These are phyloP conservation scores for Yponomeuta cagnagella DNA, from an alignment of 2,888 invertebrate genomes.

Conservation along the genomic window DNA sequence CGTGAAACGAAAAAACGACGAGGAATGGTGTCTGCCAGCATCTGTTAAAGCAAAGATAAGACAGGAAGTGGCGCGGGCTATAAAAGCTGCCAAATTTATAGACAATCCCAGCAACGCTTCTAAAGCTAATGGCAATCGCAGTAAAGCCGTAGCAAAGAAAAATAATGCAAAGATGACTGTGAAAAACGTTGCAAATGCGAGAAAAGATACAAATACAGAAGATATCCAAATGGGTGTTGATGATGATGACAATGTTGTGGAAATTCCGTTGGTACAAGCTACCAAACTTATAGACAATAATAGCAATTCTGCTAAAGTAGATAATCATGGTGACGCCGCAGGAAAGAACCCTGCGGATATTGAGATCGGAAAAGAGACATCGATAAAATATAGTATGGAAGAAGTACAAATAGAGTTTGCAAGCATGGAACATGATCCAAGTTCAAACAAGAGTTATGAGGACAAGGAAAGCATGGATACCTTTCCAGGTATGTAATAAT, in stretches of 20 bases:
- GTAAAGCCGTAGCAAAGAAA: neutral
- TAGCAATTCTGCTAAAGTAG: neutral
- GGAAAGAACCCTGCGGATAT: neutral
- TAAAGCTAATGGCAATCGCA: neutral
- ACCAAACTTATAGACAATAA: neutral
- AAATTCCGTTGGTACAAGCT: neutral
- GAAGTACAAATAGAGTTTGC: neutral
- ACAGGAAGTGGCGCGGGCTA: conserved; percentile 33
- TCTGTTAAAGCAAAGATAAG: conserved; percentile 45
- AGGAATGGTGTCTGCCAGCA: conserved; percentile 39
- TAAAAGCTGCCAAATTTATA: neutral
- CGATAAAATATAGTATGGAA: neutral
- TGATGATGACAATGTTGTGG: too few relatives aligned
- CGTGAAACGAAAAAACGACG: conserved; percentile 38
- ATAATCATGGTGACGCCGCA: neutral
- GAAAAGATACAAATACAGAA: too few relatives aligned
- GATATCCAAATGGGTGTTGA: too few relatives aligned
- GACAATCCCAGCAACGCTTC: neutral
- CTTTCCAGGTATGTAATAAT: too few relatives aligned
- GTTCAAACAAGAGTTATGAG: neutral
- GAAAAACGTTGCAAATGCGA: too few relatives aligned
- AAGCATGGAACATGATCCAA: neutral
- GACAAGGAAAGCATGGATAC: neutral
- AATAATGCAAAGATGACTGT: too few relatives aligned
- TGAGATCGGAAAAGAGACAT: neutral